Evolutionary conservation across 2,797 vertebrate genomes (phyloP).

Genomic region (Tragopan temminckii): DNA sequence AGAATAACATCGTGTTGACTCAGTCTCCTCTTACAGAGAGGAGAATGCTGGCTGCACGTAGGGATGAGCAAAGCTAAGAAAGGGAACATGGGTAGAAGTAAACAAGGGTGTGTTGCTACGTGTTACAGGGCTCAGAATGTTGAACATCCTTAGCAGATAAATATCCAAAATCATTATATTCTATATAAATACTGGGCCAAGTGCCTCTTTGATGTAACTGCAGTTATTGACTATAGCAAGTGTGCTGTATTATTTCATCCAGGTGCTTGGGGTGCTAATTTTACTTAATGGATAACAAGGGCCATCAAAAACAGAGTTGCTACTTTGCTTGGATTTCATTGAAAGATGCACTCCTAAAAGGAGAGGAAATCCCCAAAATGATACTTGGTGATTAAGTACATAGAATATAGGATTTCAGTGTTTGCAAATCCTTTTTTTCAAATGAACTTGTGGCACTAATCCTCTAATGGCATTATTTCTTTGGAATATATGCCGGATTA

Average conservation of each 20-base stretch:
- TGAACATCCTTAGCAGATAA: background rate
- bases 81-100: background rate
- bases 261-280: background rate
- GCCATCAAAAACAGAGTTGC: background rate
- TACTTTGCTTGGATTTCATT: conserved; percentile 24
- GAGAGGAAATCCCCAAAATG: conserved; percentile 75
- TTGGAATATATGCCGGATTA: conserved; percentile 85
- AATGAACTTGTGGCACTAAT: conserved; percentile 89
- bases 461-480: conserved; percentile 89
- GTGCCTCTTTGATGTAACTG: background rate
- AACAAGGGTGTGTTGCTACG: background rate
- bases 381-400: conserved; percentile 75
- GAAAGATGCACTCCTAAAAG: conserved; percentile 48
- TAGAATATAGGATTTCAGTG: conserved; percentile 77
- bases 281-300: background rate
- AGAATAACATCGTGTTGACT: background rate
- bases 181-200: background rate
- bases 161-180: background rate
- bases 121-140: background rate
- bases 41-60: background rate
- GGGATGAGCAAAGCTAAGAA: background rate
- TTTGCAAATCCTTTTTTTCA: conserved; percentile 85
- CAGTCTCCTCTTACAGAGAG: background rate
- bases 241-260: background rate
- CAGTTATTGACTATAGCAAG: accelerated